Conservation (phyloP, 2,797 vertebrate species). For the Myotis findleyi region DNA sequence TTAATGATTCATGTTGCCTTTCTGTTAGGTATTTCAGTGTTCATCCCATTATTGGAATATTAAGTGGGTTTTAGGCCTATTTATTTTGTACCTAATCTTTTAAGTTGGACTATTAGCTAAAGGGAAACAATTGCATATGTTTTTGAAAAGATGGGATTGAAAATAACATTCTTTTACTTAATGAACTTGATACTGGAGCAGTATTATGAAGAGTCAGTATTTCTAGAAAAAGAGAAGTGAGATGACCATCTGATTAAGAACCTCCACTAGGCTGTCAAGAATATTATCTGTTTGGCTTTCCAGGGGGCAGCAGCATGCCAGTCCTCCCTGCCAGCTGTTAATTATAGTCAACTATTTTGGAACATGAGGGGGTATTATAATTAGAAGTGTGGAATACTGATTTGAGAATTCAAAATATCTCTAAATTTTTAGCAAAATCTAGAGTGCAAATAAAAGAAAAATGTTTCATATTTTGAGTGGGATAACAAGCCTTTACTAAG, state of each 20-base stretch:
- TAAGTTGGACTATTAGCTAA: not conserved
- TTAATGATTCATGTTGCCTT: constrained; percentile 15
- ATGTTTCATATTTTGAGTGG: not conserved
- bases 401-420: constrained; percentile 19
- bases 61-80: not conserved
- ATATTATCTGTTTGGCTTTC: constrained; percentile 1
- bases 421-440: constrained; percentile 21
- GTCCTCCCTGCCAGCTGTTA: constrained; percentile 44
- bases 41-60: not conserved
- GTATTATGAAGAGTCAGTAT: not conserved
- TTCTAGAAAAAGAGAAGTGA: not conserved
- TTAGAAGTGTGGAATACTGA: not conserved
- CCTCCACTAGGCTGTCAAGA: not conserved
- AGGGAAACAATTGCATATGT: not conserved
- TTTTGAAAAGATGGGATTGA: not conserved
- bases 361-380: not conserved
- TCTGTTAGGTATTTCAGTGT: constrained; percentile 18
- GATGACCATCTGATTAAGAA: constrained; percentile 34
- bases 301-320: not conserved
- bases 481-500: constrained; percentile 1
- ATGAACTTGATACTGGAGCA: not conserved
- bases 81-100: not conserved
- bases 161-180: constrained; percentile 5
- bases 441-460: constrained; percentile 19
- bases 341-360: constrained; percentile 37